These are phyloP conservation scores for Reinhardtius hippoglossoides DNA, from an alignment of 2,113 vertebrate genomes.

Conservation along the genomic window DNA sequence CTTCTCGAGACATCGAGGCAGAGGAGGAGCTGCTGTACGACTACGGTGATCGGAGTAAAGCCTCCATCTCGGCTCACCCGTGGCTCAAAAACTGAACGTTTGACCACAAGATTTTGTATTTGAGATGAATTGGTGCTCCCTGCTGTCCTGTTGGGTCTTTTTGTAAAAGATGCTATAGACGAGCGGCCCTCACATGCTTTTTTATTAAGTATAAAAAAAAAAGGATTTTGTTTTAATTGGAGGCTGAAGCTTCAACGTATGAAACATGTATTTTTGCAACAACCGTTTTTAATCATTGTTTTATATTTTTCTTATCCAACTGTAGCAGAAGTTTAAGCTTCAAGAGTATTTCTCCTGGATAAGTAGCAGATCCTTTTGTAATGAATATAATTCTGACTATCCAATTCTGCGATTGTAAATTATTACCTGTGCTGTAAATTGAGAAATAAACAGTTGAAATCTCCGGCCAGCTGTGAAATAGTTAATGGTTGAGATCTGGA, in stretches of 20 bases:
- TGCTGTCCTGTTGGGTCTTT: neutral
- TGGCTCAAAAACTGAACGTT: constrained; percentile 90
- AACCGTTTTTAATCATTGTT: constrained; percentile 61
- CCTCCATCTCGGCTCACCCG: constrained; percentile 89
- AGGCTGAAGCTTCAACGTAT: constrained; percentile 69
- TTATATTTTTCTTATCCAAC: constrained; percentile 38
- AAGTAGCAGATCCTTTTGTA: constrained; percentile 20
- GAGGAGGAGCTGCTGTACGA: constrained; percentile 96
- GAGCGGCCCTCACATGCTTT: constrained; percentile 9
- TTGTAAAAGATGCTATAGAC: constrained; percentile 10
- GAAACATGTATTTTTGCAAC: constrained; percentile 71
- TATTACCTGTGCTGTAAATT: constrained; percentile 50
- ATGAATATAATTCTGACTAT: constrained; percentile 22
- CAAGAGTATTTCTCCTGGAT: constrained; percentile 6
- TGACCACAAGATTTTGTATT: neutral
- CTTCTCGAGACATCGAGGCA: constrained; percentile 88
- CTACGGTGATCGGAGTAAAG: constrained; percentile 94
- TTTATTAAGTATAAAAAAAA: constrained; percentile 15
- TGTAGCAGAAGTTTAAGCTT: constrained; percentile 32
- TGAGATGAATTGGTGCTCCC: constrained; percentile 17
- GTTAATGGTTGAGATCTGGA: neutral
- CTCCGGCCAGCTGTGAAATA: neutral
- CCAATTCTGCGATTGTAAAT: constrained; percentile 46
- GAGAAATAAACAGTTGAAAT: constrained; percentile 56
- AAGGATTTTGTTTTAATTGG: constrained; percentile 62